Percentiles rank a stretch among this genome's conserved stretches.
Evolutionary conservation across 1,140 invertebrate genomes (phyloP).

Genomic region (Conopomorpha cramerella): DNA sequence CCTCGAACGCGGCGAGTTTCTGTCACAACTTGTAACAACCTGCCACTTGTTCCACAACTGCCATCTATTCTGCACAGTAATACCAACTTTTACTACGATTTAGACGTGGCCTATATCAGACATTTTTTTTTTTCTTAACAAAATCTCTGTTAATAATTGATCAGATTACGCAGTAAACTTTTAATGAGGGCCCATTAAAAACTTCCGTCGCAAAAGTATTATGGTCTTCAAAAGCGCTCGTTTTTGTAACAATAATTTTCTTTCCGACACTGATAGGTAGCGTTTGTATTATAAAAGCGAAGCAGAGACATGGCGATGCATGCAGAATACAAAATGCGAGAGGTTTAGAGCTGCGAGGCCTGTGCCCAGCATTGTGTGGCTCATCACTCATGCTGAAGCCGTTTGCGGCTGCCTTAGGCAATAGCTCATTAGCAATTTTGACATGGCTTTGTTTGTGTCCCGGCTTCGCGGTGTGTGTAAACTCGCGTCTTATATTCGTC

Average conservation of each 20-base stretch:
- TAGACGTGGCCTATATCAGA: no score
- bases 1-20: no score
- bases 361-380: slow-evolving; percentile 19
- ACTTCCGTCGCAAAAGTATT: no score
- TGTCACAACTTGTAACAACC: no score
- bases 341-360: neutral
- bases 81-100: no score
- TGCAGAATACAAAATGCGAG: neutral
- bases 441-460: slow-evolving; percentile 29
- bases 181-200: no score
- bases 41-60: no score
- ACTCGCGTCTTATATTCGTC: slow-evolving; percentile 20
- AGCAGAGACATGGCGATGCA: neutral
- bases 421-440: slow-evolving; percentile 42
- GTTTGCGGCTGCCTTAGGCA: slow-evolving; percentile 31
- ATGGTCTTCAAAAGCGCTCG: neutral
- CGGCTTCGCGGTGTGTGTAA: slow-evolving; percentile 12
- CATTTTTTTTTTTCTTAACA: no score
- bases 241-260: neutral
- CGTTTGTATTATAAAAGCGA: neutral
- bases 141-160: no score
- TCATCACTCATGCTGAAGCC: slow-evolving; percentile 24
- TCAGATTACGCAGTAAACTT: no score
- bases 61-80: no score
- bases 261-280: neutral